These are phyloP conservation scores for Sebastolobus alascanus DNA, from an alignment of 2,797 vertebrate genomes.

Conservation along the genomic window DNA sequence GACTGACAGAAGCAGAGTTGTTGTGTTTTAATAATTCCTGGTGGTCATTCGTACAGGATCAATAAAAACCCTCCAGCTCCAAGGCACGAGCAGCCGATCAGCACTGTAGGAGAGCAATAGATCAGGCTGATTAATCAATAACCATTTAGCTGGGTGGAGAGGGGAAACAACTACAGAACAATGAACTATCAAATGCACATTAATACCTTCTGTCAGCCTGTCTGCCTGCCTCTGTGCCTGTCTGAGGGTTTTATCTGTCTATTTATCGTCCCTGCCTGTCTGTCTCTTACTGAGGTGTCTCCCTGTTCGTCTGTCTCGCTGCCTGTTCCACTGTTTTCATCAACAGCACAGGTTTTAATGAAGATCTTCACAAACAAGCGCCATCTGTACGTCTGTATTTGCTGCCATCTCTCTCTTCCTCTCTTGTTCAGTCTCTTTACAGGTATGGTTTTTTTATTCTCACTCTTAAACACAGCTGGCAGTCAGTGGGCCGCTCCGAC, in stretches of 20 bases:
- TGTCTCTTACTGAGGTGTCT: constrained; percentile 30
- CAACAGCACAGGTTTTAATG: constrained; percentile 52
- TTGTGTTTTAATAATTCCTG: constrained; percentile 84
- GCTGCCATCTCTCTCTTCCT: constrained; percentile 29
- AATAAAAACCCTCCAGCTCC: constrained; percentile 72
- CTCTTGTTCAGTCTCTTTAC: constrained; percentile 12
- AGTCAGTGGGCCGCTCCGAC: constrained; percentile 59
- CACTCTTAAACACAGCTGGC: constrained; percentile 73
- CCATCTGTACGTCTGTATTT: constrained; percentile 59
- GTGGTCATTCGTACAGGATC: constrained; percentile 78
- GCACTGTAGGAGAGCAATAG: constrained; percentile 76
- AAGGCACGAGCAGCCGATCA: constrained; percentile 77
- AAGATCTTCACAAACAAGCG: constrained; percentile 61
- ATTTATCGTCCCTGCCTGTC: constrained; percentile 41
- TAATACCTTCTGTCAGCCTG: constrained; percentile 68
- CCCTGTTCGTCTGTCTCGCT: constrained; percentile 11
- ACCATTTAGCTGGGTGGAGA: constrained; percentile 81
- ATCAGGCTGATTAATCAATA: constrained; percentile 84
- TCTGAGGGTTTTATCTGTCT: constrained; percentile 55
- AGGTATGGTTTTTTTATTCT: constrained; percentile 64
- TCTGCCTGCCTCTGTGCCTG: constrained; percentile 58
- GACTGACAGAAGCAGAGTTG: constrained; percentile 28
- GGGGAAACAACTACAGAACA: constrained; percentile 82
- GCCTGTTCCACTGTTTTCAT: constrained; percentile 4
- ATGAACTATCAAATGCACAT: constrained; percentile 80